Evolutionary conservation across 2,797 vertebrate species (phyloP), one percentile per base, ranked within the genome.

Genomic region (Spinus pinus): DNA sequence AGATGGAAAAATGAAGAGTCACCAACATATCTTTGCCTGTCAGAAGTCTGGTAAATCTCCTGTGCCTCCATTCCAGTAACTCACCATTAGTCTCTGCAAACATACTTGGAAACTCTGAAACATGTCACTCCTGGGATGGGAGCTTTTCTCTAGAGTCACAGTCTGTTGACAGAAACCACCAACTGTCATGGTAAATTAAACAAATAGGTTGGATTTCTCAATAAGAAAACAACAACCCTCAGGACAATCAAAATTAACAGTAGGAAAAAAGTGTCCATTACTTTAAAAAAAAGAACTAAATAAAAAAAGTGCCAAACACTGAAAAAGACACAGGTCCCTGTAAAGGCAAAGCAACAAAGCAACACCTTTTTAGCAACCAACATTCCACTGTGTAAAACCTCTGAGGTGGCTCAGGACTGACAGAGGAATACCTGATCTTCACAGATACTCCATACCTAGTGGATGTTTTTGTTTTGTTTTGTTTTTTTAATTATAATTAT

Each of bases 171-270:
- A 86, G 69, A 94, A 90, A 92, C 49, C 70, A 64, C 51, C 47
- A 70, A 66, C 24, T 54, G 20, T 14, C 57, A 62, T 4, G 4
- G 49, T 72, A 90, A 91, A 77, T 70, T 77, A 65, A 85, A 77
- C 22, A 80, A 73, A 85, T 13, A 78, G 44, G 13, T 33, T 50
- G 12, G 37, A 74, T 75, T 90, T 93, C 50, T 72, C 94, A 77
- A 82, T 42, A n/a, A 82, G 51, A 72, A 79, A 81, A 64, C 42
- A 91, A 41, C 31, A 86, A 75, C 50, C 17, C 49, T 35, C 28
- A 46, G 41, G 79, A 70, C 18, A 90, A 77, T 2, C 33, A 67
- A 67, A 90, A 71, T 56, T 42, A 72, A 71, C 27, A 58, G 37
- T 7, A 79, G 42, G 27, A 42, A 94, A 66, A 72, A 44, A 31